Base-by-base conservation (phyloP, 2,888 invertebrate genomes). In the Agrochola circellaris region DNA sequence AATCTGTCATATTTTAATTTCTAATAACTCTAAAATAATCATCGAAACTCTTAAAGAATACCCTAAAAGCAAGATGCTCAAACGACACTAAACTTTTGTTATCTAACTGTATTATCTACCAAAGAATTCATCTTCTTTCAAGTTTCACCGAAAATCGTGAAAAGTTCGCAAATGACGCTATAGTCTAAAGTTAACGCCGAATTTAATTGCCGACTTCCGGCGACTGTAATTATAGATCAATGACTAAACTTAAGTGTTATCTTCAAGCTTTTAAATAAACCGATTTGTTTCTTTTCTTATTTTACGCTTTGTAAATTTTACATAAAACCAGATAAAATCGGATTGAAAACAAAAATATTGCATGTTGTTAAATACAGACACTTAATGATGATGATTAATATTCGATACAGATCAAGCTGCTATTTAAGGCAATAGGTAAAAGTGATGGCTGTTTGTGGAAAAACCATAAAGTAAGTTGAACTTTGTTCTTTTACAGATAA, bases 171-270 rank as follows among this genome's bases (percentile, higher is more conserved):
- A 82, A 79, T 69, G 30, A 69, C 64, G 64, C 42, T 62, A 58
- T 42, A 74, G 38, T 68, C 68, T 75, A 79, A 75, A 79, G 56
- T 82, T 68, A 73, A 62, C 75, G 68, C 56, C 13, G 82, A 58
- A 72, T 82, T 82, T 82, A 82, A 82, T 71, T 64, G 64, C 82
- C 58, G 42, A 82, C 68, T 82, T 82, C 82, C 79, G 79, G 56
- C 68, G 75, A 69, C 61, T 69, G 56, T 61, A 81, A 73, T 65
- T 72, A 73, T 81, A 82, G 75, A 79, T 79, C 79, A 82, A 72
- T 79, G 75, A 79, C 71, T 79, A 82, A 82, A 72, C 79, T 72
- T 79, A 82, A 82, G 75, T 79, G 79, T 75, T 82, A 82, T 75
- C 75, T 81, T 56, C 66, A 48, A 54, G 65, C 73, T 73, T 65